These are phyloP conservation scores for Megaustenia siamemsis DNA, from an alignment of 2,888 invertebrate species.

Conservation along the genomic window DNA sequence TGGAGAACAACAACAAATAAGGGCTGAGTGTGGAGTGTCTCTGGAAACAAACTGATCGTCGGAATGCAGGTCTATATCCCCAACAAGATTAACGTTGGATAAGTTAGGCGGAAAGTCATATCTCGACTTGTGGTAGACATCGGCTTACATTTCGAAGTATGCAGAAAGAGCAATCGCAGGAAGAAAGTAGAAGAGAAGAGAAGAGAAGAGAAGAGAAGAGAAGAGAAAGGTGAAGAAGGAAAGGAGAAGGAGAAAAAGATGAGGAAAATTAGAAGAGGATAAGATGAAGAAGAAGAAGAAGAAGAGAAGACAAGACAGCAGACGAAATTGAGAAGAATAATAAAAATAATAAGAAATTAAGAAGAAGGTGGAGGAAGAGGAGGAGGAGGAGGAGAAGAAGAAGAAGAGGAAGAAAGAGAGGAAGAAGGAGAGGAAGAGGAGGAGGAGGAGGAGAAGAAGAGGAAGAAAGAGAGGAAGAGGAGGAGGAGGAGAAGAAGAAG, in stretches of 20 bases:
- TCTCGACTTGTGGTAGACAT: too few relatives aligned
- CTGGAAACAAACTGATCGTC: too few relatives aligned
- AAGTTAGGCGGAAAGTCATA: too few relatives aligned
- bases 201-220: background rate
- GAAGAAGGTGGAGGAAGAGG: background rate
- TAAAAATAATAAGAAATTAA: background rate
- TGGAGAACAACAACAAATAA: too few relatives aligned
- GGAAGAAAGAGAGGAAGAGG: background rate
- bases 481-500: background rate
- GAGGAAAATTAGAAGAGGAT: background rate
- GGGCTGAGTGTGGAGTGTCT: too few relatives aligned
- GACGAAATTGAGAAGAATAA: background rate
- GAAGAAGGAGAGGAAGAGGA: background rate
- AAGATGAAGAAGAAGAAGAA: background rate
- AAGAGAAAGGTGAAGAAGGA: background rate
- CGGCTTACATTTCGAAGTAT: too few relatives aligned
- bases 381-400: background rate
- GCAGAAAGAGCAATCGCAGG: background rate
- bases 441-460: slow-evolving; percentile 1
- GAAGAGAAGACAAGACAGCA: background rate
- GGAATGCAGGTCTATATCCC: too few relatives aligned
- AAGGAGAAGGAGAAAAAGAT: background rate
- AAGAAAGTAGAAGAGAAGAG: background rate
- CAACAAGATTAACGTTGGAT: too few relatives aligned
- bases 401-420: background rate